Conservation (phyloP, 2,797 vertebrate species). For the Pagetopsis macropterus region DNA sequence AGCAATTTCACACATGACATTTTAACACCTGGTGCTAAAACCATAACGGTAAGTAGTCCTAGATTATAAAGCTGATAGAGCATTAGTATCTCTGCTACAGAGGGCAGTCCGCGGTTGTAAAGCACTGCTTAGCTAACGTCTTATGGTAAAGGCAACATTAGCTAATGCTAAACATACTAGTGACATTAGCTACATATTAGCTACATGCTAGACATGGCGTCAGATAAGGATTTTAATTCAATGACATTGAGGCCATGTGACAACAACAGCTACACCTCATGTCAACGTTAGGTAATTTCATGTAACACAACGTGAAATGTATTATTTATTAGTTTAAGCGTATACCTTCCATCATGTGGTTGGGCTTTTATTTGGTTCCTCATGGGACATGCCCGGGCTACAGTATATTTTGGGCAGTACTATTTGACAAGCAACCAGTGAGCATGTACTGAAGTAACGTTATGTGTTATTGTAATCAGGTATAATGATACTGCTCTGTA, state of each 20-base stretch:
- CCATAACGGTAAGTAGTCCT: constrained; percentile 54
- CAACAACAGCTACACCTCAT: constrained; percentile 13
- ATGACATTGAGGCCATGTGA: constrained; percentile 56
- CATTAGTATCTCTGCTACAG: no score
- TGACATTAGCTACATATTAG: constrained; percentile 28
- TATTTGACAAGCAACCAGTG: constrained; percentile 10
- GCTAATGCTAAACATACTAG: constrained; percentile 1
- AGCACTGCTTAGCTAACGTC: constrained; percentile 35
- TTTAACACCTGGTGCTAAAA: constrained; percentile 36
- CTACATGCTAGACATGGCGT: constrained; percentile 40
- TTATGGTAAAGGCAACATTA: constrained; percentile 6
- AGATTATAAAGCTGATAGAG: background rate
- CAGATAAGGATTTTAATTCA: constrained; percentile 29
- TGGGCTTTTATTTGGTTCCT: background rate
- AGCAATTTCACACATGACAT: constrained; percentile 47
- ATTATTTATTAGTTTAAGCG: background rate
- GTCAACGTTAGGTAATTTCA: constrained; percentile 38
- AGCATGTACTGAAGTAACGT: background rate
- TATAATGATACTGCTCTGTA: background rate
- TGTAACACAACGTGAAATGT: background rate
- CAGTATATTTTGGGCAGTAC: background rate
- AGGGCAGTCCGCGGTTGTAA: background rate
- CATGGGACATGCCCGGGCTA: background rate
- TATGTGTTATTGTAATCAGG: background rate
- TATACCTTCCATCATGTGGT: background rate